Conservation (phyloP, 2,797 vertebrate species). For the Microcaecilia unicolor region DNA sequence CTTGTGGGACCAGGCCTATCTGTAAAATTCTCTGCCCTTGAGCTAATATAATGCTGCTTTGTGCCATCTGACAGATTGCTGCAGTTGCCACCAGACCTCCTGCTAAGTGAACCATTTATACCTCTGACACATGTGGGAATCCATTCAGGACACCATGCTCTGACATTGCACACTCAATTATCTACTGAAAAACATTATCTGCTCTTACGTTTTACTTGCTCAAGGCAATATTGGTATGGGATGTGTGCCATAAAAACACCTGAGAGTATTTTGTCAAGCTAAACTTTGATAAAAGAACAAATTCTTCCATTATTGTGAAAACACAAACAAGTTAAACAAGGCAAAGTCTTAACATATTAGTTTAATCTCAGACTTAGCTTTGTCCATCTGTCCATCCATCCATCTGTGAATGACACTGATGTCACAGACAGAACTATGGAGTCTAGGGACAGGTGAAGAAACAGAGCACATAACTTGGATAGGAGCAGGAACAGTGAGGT, state of each 20-base stretch:
- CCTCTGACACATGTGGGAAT: background rate
- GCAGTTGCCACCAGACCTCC: background rate
- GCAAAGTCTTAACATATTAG: too few relatives aligned
- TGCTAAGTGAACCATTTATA: background rate
- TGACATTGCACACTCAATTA: too few relatives aligned
- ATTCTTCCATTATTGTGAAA: background rate
- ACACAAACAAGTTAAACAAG: too few relatives aligned
- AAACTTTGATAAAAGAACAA: slow-evolving; percentile 11
- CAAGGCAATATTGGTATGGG: slow-evolving; percentile 1
- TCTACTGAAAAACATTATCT: background rate
- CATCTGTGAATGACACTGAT: too few relatives aligned
- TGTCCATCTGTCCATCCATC: too few relatives aligned
- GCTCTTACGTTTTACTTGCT: slow-evolving; percentile 4
- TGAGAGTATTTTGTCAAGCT: slow-evolving; percentile 3
- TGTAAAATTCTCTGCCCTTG: too few relatives aligned
- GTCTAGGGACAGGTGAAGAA: too few relatives aligned
- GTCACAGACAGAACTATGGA: too few relatives aligned
- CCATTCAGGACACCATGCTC: background rate
- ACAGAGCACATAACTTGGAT: too few relatives aligned
- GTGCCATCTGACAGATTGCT: background rate
- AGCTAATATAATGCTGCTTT: slow-evolving; percentile 3
- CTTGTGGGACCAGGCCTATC: too few relatives aligned
- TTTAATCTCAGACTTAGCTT: too few relatives aligned
- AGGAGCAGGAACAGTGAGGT: too few relatives aligned
- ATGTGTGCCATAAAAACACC: background rate